Evolutionary conservation across 92 coral and sea anemone species (phyloP), one percentile per base, ranked within the genome.

Genomic region (Phenganax marumi): DNA sequence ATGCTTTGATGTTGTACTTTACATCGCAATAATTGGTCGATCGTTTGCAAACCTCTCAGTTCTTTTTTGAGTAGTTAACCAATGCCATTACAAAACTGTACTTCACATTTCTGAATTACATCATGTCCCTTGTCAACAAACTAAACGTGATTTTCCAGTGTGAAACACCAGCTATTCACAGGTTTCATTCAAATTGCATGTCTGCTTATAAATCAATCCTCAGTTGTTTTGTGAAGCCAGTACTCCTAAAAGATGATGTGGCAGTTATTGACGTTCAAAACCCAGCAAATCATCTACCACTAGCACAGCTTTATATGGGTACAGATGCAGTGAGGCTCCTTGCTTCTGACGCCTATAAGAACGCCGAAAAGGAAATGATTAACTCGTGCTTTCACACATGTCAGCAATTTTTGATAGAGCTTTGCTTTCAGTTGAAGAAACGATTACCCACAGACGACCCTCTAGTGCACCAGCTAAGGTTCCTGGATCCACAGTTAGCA

Each of bases 1-100:
- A 76, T 76, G 81, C 81, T 19, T 76, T 76, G 70, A 76, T 55
- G 68, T n/a, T 76, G 51, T 76, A 76, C 39, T 76, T 76, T 52
- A 76, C 81, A 22, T 76, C 81, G 51, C 81, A 76, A 53, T 58
- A 57, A 8, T 8, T 58, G 4, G 81, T 76, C 26, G 81, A 76
- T 55, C 81, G 81, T 55, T 21, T 76, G 50, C 81, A 76, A 33
- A 33, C 81, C 66, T 76, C 81, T 58, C 81, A 76, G 52, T 76
- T 76, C 81, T 23, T 76, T 21, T 76, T 53, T 76, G 69, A 76
- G 81, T 52, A 76, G 68, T 57, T 58, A 10, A 55, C 52, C 6
- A n/a, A 76, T 55, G n/a, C 50, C 68, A 76, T 76, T 25, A 76
- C 81, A 53, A 76, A 76, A 23, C 70, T 58, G 68, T 55, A 57